A percentile compares a stretch with the other conserved stretches of the same genome.
These are phyloP conservation scores for Bubo scandiacus DNA, from an alignment of 2,113 vertebrate species.

Conservation along the genomic window DNA sequence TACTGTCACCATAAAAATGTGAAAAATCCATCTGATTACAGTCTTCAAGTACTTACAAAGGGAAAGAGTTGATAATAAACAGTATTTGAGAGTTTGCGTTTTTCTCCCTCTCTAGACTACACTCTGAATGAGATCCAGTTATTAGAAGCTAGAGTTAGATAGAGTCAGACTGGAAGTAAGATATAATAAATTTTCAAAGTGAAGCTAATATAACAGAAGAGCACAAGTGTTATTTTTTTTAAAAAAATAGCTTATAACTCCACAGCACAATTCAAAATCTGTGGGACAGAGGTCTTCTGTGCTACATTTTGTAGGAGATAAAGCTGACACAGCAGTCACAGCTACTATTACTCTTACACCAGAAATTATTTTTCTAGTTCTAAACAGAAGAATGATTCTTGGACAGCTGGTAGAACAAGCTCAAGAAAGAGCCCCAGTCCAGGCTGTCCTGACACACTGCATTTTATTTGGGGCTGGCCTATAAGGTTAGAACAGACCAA, in stretches of 20 bases:
- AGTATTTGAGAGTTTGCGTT: not conserved
- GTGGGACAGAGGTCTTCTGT: not conserved
- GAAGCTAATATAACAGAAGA: not conserved
- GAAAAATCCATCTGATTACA: not conserved
- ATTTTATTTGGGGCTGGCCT: not conserved
- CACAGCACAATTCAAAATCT: not conserved
- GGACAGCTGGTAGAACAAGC: not conserved
- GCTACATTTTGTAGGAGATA: not conserved
- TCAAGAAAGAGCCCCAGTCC: not conserved
- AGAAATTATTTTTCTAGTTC: not conserved
- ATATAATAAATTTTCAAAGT: not conserved
- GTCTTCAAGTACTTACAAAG: not conserved
- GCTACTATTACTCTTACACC: not conserved
- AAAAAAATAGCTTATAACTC: not conserved
- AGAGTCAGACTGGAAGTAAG: not conserved
- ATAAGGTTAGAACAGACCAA: not conserved
- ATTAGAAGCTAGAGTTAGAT: not conserved
- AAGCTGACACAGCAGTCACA: not conserved
- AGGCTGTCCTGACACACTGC: rapidly evolving
- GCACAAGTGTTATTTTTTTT: not conserved
- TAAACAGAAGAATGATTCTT: not conserved
- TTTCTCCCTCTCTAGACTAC: not conserved
- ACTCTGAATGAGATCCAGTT: not conserved
- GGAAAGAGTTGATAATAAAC: not conserved
- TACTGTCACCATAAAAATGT: not conserved